These are phyloP conservation scores for Aplodontia rufa DNA, from an alignment of 2,113 vertebrate genomes.

Conservation along the genomic window DNA sequence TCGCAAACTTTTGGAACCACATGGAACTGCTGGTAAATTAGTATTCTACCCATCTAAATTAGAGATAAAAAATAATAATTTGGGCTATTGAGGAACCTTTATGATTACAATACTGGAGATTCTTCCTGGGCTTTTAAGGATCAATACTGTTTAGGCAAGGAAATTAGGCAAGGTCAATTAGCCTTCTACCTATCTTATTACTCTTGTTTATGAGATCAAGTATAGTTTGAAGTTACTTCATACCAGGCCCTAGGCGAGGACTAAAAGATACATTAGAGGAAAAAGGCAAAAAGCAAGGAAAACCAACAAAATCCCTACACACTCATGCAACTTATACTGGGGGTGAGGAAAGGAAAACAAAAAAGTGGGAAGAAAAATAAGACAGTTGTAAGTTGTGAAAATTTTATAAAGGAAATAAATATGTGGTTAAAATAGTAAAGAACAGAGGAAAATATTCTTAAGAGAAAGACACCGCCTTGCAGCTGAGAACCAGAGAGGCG, in stretches of 20 bases:
- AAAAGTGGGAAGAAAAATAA: background rate
- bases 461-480: background rate
- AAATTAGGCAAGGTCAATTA: too few species aligned
- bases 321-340: background rate
- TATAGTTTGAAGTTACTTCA: background rate
- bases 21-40: background rate
- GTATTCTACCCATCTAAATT: too few species aligned
- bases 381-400: background rate
- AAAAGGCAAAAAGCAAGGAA: too few species aligned
- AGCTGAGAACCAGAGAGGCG: background rate
- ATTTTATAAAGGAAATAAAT: background rate
- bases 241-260: background rate
- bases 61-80: background rate
- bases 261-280: background rate
- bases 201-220: slow-evolving; percentile 6
- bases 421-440: background rate
- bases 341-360: background rate
- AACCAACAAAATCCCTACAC: background rate
- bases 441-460: background rate
- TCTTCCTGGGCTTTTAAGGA: background rate
- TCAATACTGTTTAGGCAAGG: background rate
- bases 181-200: background rate
- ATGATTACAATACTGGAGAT: background rate
- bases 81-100: background rate
- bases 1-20: background rate